Conservation (phyloP, 2,797 vertebrate species). For the Gila robusta region DNA sequence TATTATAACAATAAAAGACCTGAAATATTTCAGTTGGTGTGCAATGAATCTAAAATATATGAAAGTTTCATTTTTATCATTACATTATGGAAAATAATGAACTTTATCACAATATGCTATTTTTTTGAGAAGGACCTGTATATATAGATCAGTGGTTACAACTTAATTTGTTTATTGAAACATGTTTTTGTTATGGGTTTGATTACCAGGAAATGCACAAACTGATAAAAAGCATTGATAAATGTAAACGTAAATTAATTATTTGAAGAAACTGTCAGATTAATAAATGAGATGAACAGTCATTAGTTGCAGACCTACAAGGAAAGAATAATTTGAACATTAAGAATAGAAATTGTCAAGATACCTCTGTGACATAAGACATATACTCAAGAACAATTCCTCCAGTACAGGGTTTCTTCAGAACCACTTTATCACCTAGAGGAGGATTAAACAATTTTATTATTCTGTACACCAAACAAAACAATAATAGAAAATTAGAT, state of each 20-base stretch:
- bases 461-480: not conserved
- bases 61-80: no score
- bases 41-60: no score
- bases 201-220: not conserved
- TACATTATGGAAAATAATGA: no score
- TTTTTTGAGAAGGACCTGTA: no score
- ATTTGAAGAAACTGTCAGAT: not conserved
- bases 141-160: not conserved
- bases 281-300: not conserved
- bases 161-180: not conserved
- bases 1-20: no score
- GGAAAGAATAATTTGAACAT: not conserved
- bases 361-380: constrained; percentile 85
- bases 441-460: not conserved
- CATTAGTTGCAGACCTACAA: not conserved
- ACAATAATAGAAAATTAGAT: not conserved
- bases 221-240: not conserved
- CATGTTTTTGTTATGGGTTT: not conserved
- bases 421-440: constrained; percentile 87
- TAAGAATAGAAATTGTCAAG: not conserved
- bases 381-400: constrained; percentile 81
- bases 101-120: no score
- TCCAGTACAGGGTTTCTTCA: constrained; percentile 81
- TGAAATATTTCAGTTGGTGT: no score
- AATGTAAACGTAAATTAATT: not conserved